phyloP scores from a whole-genome alignment of 2,797 vertebrate genomes.

The Distichodus sexfasciatus region DNA sequence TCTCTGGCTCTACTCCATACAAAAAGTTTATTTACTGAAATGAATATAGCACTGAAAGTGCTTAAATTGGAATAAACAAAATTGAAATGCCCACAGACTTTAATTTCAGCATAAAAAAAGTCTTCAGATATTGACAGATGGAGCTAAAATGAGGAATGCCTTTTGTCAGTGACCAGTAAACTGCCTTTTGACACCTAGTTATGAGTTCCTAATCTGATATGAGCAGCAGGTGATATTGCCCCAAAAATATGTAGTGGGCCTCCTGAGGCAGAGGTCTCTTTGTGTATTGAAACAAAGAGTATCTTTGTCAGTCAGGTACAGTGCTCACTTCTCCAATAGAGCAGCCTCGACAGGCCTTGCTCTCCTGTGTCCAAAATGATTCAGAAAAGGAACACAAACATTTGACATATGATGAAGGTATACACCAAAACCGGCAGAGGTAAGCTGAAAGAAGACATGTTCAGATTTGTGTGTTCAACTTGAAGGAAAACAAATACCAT shows the following conservation, averaged over 20 bases:
- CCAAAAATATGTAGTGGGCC: constrained; percentile 46
- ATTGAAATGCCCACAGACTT: neutral
- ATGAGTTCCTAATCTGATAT: constrained; percentile 53
- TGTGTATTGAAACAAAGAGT: constrained; percentile 37
- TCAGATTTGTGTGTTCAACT: constrained; percentile 27
- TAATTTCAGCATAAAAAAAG: neutral
- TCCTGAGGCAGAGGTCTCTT: constrained; percentile 40
- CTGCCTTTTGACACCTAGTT: constrained; percentile 61
- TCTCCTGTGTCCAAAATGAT: constrained; percentile 51
- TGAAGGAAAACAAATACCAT: constrained; percentile 35
- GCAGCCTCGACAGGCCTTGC: constrained; percentile 9
- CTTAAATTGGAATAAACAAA: too few relatives aligned
- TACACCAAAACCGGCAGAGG: constrained; percentile 21
- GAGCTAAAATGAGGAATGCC: constrained; percentile 18
- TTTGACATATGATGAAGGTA: constrained; percentile 23
- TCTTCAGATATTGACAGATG: constrained; percentile 24
- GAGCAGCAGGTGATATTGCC: constrained; percentile 46
- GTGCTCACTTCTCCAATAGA: constrained; percentile 24
- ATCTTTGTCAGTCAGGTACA: constrained; percentile 50
- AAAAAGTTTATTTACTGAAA: too few relatives aligned
- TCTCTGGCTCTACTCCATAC: too few relatives aligned
- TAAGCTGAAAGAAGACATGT: constrained; percentile 48
- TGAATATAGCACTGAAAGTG: too few relatives aligned
- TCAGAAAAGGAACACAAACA: constrained; percentile 44
- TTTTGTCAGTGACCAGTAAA: constrained; percentile 45